These are phyloP conservation scores for Microtus oregoni DNA, from an alignment of 2,113 vertebrate species.

Conservation along the genomic window DNA sequence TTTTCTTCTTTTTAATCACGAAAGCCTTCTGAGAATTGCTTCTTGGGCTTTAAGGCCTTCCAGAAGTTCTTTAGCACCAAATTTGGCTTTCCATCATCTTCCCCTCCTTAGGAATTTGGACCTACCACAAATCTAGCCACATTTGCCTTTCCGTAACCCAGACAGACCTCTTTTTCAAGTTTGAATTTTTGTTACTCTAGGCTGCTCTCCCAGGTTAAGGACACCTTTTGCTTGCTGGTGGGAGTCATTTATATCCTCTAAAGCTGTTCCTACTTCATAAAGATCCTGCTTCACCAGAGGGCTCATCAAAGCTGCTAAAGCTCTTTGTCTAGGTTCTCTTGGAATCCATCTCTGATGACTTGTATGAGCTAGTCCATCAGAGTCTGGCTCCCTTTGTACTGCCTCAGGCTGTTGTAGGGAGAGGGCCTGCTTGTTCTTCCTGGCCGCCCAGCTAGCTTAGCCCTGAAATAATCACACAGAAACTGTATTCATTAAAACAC, in stretches of 20 bases:
- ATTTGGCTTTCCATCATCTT: neutral
- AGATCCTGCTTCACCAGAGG: neutral
- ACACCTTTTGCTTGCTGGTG: neutral
- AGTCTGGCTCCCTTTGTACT: neutral
- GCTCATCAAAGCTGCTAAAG: neutral
- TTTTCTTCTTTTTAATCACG: neutral
- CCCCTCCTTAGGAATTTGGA: too few relatives aligned
- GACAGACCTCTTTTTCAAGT: neutral
- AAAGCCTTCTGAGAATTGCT: neutral
- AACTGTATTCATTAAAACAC: too few relatives aligned
- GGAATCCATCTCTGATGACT: neutral
- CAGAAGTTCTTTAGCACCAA: neutral
- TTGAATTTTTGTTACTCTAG: neutral
- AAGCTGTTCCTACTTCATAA: neutral
- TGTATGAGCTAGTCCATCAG: neutral
- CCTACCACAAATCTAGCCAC: neutral
- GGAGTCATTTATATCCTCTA: neutral
- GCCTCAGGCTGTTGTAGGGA: neutral
- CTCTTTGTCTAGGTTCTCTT: neutral
- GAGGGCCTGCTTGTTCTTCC: too few relatives aligned
- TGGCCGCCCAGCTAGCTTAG: too few relatives aligned
- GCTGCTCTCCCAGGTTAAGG: neutral
- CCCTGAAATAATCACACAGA: too few relatives aligned
- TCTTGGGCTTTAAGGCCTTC: neutral
- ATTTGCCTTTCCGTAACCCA: neutral